Percentiles rank a stretch among this genome's conserved stretches.
Conservation (phyloP, 2,888 invertebrate species). For the Drosophila kambysellisi region DNA sequence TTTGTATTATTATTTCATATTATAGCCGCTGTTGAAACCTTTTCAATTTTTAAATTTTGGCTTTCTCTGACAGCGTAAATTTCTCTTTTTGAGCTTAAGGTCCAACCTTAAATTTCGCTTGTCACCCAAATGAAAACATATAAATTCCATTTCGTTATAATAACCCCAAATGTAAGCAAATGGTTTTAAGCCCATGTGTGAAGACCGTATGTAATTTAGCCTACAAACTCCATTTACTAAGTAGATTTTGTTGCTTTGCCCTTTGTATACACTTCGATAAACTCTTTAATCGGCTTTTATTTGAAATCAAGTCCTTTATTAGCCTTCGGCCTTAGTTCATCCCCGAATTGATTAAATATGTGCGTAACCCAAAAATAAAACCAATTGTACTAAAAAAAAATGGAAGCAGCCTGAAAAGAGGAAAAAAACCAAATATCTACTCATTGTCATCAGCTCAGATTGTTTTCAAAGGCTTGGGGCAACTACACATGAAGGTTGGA, state of each 20-base stretch:
- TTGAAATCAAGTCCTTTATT: constrained; percentile 23
- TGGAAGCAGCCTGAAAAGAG: not conserved
- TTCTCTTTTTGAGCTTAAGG: too few species aligned
- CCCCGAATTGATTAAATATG: constrained; percentile 35
- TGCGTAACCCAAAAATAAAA: constrained; percentile 20
- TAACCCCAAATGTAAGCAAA: not conserved
- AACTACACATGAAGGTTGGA: constrained; percentile 1
- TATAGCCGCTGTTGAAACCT: not conserved
- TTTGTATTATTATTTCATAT: not conserved
- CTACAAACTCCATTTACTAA: constrained; percentile 7
- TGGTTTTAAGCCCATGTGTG: not conserved
- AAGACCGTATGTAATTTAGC: constrained; percentile 4
- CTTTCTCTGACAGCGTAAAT: too few species aligned
- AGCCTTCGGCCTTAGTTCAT: not conserved
- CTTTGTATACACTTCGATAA: not conserved
- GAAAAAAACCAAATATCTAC: constrained; percentile 12
- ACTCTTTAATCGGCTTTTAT: constrained; percentile 24
- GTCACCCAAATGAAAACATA: constrained; percentile 40
- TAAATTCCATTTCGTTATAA: constrained; percentile 30
- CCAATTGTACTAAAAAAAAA: constrained; percentile 16
- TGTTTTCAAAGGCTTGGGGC: constrained; percentile 6
- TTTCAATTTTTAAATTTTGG: not conserved
- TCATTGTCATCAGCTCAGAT: constrained; percentile 37
- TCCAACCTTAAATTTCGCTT: constrained; percentile 7
- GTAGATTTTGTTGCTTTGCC: constrained; percentile 11